Percentiles rank a stretch among this genome's conserved stretches.
phyloP scores from a whole-genome alignment of 2,113 vertebrate species.

The Cyprinodon variegatus region DNA sequence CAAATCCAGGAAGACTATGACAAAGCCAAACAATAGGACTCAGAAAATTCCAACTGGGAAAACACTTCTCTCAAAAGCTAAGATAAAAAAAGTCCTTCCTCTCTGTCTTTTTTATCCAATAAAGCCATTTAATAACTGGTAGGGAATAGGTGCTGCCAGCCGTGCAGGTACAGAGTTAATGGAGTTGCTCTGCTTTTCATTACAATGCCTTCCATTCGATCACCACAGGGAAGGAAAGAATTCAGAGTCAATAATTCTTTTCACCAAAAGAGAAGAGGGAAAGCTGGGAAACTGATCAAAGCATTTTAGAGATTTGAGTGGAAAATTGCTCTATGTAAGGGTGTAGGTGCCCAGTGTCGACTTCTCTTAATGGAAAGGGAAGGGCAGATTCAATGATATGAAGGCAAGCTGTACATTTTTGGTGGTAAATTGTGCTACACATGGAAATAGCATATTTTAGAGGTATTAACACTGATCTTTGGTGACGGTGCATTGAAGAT shows the following conservation, averaged over 20 bases:
- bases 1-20: not conserved
- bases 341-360: constrained; percentile 20
- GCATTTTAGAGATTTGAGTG: constrained; percentile 39
- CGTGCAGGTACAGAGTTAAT: constrained; percentile 54
- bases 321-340: constrained; percentile 18
- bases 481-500: constrained; percentile 2
- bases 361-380: constrained; percentile 1
- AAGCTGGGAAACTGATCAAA: constrained; percentile 50
- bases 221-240: constrained; percentile 33
- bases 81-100: constrained; percentile 6
- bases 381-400: constrained; percentile 25
- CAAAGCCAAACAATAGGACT: constrained; percentile 4
- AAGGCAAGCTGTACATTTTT: constrained; percentile 18
- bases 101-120: constrained; percentile 31
- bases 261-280: constrained; percentile 25
- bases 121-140: constrained; percentile 65
- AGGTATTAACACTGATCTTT: constrained; percentile 13
- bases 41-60: constrained; percentile 1
- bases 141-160: constrained; percentile 23
- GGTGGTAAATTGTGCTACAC: constrained; percentile 4
- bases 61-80: constrained; percentile 1
- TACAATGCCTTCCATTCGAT: constrained; percentile 47
- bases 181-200: constrained; percentile 53
- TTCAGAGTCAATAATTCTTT: constrained; percentile 56
- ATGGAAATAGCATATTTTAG: constrained; percentile 37